Evolutionary conservation across 2,797 vertebrate species (phyloP).

Genomic region (Cirrhinus mrigala): DNA sequence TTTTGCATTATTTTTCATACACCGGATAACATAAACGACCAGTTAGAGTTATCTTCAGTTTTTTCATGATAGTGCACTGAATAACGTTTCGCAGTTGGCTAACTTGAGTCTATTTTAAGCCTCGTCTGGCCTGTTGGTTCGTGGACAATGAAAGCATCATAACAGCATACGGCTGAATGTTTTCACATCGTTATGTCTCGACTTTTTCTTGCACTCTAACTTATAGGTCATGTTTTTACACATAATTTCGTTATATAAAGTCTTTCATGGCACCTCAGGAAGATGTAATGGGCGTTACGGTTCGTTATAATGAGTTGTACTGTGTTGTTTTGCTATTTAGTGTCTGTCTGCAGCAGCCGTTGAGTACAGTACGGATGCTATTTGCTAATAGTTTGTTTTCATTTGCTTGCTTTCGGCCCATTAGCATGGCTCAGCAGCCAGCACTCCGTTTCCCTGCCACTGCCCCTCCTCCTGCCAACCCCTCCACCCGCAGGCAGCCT

Average conservation of each 20-base stretch:
- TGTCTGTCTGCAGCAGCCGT: not conserved
- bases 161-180: not conserved
- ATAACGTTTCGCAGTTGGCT: not conserved
- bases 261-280: not conserved
- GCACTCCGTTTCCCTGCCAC: slow-evolving; percentile 88
- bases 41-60: not conserved
- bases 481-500: slow-evolving; percentile 90
- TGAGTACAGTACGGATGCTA: not conserved
- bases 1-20: not conserved
- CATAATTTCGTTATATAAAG: not conserved
- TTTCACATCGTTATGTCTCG: not conserved
- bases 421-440: slow-evolving; percentile 94
- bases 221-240: not conserved
- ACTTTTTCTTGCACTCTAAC: not conserved
- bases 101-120: not conserved
- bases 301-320: not conserved
- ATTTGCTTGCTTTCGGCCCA: not conserved
- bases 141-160: slow-evolving; percentile 29
- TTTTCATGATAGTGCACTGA: not conserved
- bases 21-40: not conserved
- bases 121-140: not conserved
- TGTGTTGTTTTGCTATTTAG: not conserved
- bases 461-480: slow-evolving; percentile 84
- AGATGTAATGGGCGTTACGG: no score
- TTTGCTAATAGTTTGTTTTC: not conserved